phyloP scores from a whole-genome alignment of 2,797 vertebrate genomes.

The Pterois miles region DNA sequence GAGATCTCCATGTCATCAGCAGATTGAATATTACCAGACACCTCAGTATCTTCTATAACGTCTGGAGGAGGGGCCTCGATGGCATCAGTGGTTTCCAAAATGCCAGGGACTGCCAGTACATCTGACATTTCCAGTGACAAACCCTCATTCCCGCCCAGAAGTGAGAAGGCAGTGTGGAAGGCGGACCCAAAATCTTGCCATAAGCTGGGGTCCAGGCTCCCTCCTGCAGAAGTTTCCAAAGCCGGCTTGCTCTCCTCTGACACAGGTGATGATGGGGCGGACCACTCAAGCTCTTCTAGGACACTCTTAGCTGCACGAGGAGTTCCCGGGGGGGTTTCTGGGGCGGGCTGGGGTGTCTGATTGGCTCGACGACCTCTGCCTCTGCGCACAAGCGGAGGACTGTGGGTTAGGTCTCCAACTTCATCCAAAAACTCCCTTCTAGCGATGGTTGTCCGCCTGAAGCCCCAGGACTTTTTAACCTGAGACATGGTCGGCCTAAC shows the following conservation, averaged over 20 bases:
- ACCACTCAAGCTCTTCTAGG: slow-evolving; percentile 84
- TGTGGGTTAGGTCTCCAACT: slow-evolving; percentile 78
- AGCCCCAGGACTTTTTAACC: slow-evolving; percentile 95
- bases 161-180: slow-evolving; percentile 70
- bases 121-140: slow-evolving; percentile 65
- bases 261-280: slow-evolving; percentile 82
- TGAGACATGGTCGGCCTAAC: slow-evolving; percentile 87
- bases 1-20: slow-evolving; percentile 44
- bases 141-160: slow-evolving; percentile 63
- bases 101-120: slow-evolving; percentile 75
- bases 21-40: slow-evolving; percentile 30
- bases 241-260: slow-evolving; percentile 83
- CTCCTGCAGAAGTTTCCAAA: slow-evolving; percentile 84
- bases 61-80: slow-evolving; percentile 18
- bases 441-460: slow-evolving; percentile 94
- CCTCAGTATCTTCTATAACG: slow-evolving; percentile 30
- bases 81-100: slow-evolving; percentile 35
- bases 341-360: slow-evolving; percentile 13
- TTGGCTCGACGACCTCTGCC: slow-evolving; percentile 80
- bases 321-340: slow-evolving; percentile 69
- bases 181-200: slow-evolving; percentile 77
- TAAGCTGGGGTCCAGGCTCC: slow-evolving; percentile 77
- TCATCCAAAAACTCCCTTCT: slow-evolving; percentile 88
- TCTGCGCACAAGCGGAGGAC: slow-evolving; percentile 78
- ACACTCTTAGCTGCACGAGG: slow-evolving; percentile 69